Conservation (phyloP, 92 coral and sea anemone species). For the Zoanthus sansibaricus region DNA sequence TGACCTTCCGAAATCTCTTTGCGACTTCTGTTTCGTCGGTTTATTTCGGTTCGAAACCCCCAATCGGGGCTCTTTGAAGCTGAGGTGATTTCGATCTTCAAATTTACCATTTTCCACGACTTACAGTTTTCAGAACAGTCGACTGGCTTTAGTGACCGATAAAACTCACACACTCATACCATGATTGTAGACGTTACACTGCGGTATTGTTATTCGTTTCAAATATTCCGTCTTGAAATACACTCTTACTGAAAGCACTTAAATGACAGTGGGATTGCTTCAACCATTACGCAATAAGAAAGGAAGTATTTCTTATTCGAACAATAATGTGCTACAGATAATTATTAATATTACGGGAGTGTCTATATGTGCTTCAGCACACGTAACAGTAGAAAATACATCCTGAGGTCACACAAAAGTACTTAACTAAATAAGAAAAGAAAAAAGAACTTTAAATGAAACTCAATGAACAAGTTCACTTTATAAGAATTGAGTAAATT, state of each 20-base stretch:
- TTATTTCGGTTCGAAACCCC: background rate
- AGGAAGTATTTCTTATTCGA: background rate
- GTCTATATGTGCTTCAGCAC: constrained; percentile 9
- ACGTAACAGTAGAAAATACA: background rate
- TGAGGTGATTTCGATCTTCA: constrained; percentile 34
- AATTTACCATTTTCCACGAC: constrained; percentile 26
- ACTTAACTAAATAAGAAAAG: background rate
- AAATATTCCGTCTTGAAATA: constrained; percentile 15
- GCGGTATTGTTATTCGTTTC: constrained; percentile 6
- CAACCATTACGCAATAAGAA: background rate
- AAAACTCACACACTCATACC: background rate
- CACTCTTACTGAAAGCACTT: constrained; percentile 10
- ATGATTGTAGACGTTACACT: background rate
- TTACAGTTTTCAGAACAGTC: background rate
- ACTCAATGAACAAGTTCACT: too few relatives aligned
- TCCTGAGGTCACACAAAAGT: background rate
- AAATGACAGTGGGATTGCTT: background rate
- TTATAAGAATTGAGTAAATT: background rate
- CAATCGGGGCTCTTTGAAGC: background rate
- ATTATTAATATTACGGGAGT: constrained; percentile 14
- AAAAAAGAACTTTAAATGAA: background rate
- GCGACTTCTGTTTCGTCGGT: background rate
- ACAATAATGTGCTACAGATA: background rate
- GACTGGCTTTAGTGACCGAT: background rate
- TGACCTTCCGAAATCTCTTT: constrained; percentile 11